Percentiles rank a stretch among this genome's conserved stretches.
Conservation (phyloP, 2,113 vertebrate genomes). For the Rhineura floridana region DNA sequence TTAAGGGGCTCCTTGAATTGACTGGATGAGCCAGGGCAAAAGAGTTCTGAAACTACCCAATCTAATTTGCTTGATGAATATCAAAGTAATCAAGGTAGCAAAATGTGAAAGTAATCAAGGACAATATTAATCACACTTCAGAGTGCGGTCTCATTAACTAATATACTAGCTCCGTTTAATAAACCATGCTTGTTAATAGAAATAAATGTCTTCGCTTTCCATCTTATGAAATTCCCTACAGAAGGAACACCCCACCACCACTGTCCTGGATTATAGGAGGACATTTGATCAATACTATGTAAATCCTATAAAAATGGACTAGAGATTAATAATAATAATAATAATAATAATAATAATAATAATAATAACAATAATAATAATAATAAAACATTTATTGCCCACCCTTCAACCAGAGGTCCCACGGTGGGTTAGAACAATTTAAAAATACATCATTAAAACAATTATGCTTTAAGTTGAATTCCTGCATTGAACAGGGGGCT, state of each 20-base stretch:
- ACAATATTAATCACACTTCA: slow-evolving; percentile 3
- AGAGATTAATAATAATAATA: too few species aligned
- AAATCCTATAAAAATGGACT: background rate
- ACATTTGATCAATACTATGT: background rate
- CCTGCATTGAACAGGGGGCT: too few species aligned
- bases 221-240: background rate
- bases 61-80: slow-evolving; percentile 31
- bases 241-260: background rate
- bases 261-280: background rate
- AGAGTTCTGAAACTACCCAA: background rate
- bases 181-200: background rate
- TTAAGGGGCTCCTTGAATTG: background rate
- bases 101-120: slow-evolving; percentile 12
- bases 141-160: background rate
- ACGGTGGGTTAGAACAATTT: too few species aligned
- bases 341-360: too few species aligned
- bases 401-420: too few species aligned
- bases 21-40: slow-evolving; percentile 3
- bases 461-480: too few species aligned
- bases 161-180: background rate
- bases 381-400: too few species aligned
- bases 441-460: too few species aligned
- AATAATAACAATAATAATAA: too few species aligned
- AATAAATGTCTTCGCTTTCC: background rate
- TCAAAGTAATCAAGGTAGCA: slow-evolving; percentile 26